Conservation (phyloP, 2,888 invertebrate genomes). For the Tricholauxania praeusta region DNA sequence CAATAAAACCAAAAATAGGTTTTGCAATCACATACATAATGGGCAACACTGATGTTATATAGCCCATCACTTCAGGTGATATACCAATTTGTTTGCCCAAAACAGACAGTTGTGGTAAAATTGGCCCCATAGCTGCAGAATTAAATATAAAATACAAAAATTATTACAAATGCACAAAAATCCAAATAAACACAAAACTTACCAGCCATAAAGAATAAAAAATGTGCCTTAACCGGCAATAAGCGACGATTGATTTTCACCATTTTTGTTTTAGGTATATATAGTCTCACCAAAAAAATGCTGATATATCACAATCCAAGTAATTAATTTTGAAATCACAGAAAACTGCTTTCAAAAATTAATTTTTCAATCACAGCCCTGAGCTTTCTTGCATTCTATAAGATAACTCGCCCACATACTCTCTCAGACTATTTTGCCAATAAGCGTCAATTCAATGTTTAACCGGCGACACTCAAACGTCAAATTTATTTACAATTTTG, state of each 20-base stretch:
- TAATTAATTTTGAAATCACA: slow-evolving; percentile 13
- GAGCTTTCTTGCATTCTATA: not conserved
- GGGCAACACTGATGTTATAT: slow-evolving; percentile 80
- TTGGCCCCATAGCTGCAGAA: slow-evolving; percentile 81
- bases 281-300: not conserved
- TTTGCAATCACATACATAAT: slow-evolving; percentile 83
- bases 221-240: slow-evolving; percentile 87
- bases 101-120: slow-evolving; percentile 82
- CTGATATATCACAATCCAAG: slow-evolving; percentile 27
- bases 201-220: slow-evolving; percentile 90
- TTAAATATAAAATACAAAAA: not conserved
- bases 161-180: not conserved
- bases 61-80: slow-evolving; percentile 81
- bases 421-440: not conserved
- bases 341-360: not conserved
- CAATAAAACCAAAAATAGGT: slow-evolving; percentile 80
- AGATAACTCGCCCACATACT: not conserved
- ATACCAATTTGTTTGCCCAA: slow-evolving; percentile 84
- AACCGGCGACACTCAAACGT: not conserved
- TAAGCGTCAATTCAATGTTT: not conserved
- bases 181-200: slow-evolving; percentile 62
- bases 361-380: not conserved
- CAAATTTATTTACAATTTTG: slow-evolving; percentile 14
- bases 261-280: slow-evolving; percentile 59
- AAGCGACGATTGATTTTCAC: slow-evolving; percentile 76